Conservation (phyloP, 2,888 invertebrate genomes). For the Pherbina coryleti region DNA sequence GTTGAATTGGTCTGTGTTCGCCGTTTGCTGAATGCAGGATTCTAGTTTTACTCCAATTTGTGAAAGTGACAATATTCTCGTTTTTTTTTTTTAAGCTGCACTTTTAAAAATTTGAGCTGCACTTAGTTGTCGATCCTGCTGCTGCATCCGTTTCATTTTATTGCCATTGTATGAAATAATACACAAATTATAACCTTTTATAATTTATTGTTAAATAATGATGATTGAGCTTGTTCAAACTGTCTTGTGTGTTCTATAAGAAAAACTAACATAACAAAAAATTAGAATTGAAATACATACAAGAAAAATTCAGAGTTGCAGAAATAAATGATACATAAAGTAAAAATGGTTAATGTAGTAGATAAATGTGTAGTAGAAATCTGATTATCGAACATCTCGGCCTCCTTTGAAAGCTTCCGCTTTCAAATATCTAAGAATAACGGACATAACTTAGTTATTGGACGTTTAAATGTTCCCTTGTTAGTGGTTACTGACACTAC, state of each 20-base stretch:
- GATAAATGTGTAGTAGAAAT: neutral
- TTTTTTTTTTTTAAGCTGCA: neutral
- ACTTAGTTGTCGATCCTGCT: neutral
- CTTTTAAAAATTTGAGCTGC: constrained; percentile 17
- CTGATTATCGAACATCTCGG: neutral
- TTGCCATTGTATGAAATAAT: too few species aligned
- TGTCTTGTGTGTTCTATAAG: too few species aligned
- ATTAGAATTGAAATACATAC: too few species aligned
- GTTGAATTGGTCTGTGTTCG: neutral
- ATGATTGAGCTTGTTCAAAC: too few species aligned
- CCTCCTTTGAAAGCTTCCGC: constrained; percentile 30
- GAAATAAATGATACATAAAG: too few species aligned
- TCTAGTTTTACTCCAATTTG: neutral
- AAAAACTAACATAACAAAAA: too few species aligned
- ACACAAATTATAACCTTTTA: too few species aligned
- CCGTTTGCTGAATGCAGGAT: too few species aligned
- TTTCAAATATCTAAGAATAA: constrained; percentile 33
- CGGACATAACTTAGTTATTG: constrained; percentile 36
- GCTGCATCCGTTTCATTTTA: neutral
- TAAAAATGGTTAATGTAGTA: too few species aligned
- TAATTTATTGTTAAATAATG: too few species aligned
- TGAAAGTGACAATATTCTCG: neutral
- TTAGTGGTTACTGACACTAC: constrained; percentile 43
- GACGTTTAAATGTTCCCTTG: constrained; percentile 35
- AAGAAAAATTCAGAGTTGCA: too few species aligned